Evolutionary conservation across 1,140 invertebrate species (phyloP), one percentile per base, ranked within the genome.

Genomic region (Holotrichia oblita): DNA sequence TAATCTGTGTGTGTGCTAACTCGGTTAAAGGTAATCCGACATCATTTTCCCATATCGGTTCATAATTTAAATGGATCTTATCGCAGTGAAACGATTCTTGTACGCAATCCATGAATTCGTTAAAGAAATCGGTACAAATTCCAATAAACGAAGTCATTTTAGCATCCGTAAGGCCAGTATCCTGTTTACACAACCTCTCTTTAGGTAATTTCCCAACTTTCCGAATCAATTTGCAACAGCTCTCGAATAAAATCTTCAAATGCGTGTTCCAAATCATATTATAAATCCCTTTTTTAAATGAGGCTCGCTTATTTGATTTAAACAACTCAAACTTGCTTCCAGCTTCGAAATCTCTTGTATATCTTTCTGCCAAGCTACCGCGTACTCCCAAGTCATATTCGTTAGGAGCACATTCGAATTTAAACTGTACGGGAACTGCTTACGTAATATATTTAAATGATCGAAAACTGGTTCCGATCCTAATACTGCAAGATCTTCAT

Each of bases 351-450:
- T 88, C 76, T 91, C 89, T 72, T 92, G 89, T 78, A 93, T 90
- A 81, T 93, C 91, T 87, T 94, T 95, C 85, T 94, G 93, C 96
- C 96, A 98, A 75, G 90, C 90, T 79, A 94, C 90, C 78, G 94
- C 91, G 87, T 95, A 96, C 85, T 98, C 96, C 97, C 96, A 98
- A 81, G 92, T 93, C 89, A 97, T 93, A 86, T 97, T 96, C 10
- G 93, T 91, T 42, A 97, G 87, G 40, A 98, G 86, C 41, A 94
- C 91, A 82, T 93, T 93, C 40, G 93, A 91, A 27, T 93, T 91
- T 42, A 97, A 89, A 87, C 95, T 97, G 78, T 96, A 92, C 0
- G 96, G 96, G 86, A 98, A 97, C 86, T 94, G 92, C 48, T 90
- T 89, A 48, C 91, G 91, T 24, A 95, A 86, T 22, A 93, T 83